Percentiles rank a stretch among this genome's conserved stretches.
These are phyloP conservation scores for Neoniphon sammara DNA, from an alignment of 2,797 vertebrate species.

Conservation along the genomic window DNA sequence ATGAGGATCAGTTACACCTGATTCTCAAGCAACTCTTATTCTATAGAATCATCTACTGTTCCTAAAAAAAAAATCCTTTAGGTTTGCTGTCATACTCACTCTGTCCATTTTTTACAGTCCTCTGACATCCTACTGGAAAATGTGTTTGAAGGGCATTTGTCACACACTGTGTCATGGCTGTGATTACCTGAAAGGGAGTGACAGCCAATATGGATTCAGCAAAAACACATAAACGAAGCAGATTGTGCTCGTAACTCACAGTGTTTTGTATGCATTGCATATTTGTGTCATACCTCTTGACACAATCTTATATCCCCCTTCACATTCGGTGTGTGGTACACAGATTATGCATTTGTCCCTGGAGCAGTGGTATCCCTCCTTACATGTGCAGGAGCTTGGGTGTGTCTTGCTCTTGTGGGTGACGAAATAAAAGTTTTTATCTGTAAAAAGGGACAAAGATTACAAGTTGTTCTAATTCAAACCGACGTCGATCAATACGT, in stretches of 20 bases:
- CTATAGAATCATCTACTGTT: neutral
- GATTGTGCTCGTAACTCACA: neutral
- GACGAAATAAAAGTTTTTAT: conserved; percentile 52
- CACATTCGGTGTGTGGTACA: conserved; percentile 52
- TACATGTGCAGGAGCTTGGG: conserved; percentile 47
- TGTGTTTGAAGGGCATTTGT: conserved; percentile 51
- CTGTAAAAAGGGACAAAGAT: conserved; percentile 53
- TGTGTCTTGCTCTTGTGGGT: fast-evolving
- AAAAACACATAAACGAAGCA: neutral
- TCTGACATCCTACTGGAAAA: conserved; percentile 60
- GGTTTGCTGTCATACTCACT: conserved; percentile 64
- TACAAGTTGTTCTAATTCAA: neutral
- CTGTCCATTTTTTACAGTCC: conserved; percentile 64
- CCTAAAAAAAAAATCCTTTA: no score
- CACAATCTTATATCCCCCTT: conserved; percentile 33
- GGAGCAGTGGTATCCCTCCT: conserved; percentile 73
- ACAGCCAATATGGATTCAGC: neutral
- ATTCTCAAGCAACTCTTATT: neutral
- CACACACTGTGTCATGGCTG: conserved; percentile 63
- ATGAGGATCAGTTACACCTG: neutral
- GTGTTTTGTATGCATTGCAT: neutral
- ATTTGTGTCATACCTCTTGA: conserved; percentile 36
- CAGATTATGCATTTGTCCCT: conserved; percentile 43
- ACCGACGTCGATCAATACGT: no score
- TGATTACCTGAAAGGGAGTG: conserved; percentile 56